Base-by-base conservation (phyloP, 1,140 invertebrate genomes). In the Lordiphosa collinella region DNA sequence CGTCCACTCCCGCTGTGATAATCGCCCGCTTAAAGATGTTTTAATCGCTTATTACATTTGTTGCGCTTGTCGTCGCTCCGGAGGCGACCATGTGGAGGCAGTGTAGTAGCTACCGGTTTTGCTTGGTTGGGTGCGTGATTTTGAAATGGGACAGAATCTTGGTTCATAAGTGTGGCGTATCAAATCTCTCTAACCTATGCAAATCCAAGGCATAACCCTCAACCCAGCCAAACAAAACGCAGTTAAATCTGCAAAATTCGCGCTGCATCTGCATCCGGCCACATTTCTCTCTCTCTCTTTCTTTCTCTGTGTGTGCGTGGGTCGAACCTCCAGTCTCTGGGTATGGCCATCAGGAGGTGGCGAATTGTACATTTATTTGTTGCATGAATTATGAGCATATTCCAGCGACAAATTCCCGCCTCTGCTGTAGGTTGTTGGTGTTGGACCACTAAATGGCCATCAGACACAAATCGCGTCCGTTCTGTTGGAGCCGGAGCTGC, bases 331-430 rank as follows among this genome's bases (percentile, higher is more conserved):
- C 41, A 22, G 22, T 29, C 38, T 48, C 38, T 48, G 37, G 40
- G 48, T 37, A 41, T 54, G 46, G 18, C 18, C 18, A 22, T 22
- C 18, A 22, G 18, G 18, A 22, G 18, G 18, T 22, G 18, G 53
- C 56, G 57, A 52, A 58, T 59, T 79, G 61, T 62, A 48, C 73
- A 68, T 65, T 68, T 78, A 74, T 86, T 86, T 86, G 82, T 78
- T 78, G 84, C 84, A 86, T 86, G 82, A 86, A 65, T 86, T 86
- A 86, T 86, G 84, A 86, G 67, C 73, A 79, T 75, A 86, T 73
- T 53, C 47, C 40, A 29, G 51, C 75, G 75, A 86, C 71, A 82
- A 80, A 86, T 84, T 4, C 6, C 8, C 2, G 8, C 13, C 44
- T 35, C 32, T 38, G 47, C 49, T 40, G 35, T 46, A 41, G 46